A percentile compares a stretch with the other conserved stretches of the same genome.
Evolutionary conservation across 2,113 vertebrate genomes (phyloP).

Genomic region (Alouatta palliata): DNA sequence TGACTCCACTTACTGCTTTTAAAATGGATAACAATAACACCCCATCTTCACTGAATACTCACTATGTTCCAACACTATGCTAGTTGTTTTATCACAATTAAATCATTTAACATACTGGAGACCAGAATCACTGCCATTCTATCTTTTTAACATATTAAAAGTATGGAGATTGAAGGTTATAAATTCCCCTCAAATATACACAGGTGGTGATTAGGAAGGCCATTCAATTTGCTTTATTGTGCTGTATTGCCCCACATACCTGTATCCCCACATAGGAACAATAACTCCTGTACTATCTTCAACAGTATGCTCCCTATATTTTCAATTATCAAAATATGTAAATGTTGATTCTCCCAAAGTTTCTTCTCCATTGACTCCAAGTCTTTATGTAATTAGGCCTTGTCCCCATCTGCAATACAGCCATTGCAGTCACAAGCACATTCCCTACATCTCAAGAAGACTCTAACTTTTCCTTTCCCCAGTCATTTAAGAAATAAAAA

Average conservation of each 20-base stretch:
- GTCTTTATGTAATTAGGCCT: background rate
- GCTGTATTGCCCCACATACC: background rate
- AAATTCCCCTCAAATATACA: background rate
- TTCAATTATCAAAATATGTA: constrained; percentile 22
- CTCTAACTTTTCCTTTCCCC: background rate
- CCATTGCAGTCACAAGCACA: background rate
- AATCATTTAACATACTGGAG: background rate
- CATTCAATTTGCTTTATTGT: background rate
- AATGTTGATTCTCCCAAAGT: background rate
- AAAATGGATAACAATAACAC: background rate
- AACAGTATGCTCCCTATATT: background rate
- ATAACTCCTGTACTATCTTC: background rate
- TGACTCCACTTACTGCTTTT: background rate
- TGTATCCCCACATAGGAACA: background rate
- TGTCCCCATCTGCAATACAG: background rate
- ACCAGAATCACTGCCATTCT: background rate
- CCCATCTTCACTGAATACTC: background rate
- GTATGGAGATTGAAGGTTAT: background rate
- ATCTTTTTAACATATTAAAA: background rate
- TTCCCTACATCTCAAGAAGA: background rate
- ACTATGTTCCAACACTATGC: background rate
- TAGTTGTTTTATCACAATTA: background rate
- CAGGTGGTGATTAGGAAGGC: background rate
- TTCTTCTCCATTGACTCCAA: background rate
- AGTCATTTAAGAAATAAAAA: constrained; percentile 27